phyloP scores from a whole-genome alignment of 2,888 invertebrate genomes.

The Mamestra brassicae region DNA sequence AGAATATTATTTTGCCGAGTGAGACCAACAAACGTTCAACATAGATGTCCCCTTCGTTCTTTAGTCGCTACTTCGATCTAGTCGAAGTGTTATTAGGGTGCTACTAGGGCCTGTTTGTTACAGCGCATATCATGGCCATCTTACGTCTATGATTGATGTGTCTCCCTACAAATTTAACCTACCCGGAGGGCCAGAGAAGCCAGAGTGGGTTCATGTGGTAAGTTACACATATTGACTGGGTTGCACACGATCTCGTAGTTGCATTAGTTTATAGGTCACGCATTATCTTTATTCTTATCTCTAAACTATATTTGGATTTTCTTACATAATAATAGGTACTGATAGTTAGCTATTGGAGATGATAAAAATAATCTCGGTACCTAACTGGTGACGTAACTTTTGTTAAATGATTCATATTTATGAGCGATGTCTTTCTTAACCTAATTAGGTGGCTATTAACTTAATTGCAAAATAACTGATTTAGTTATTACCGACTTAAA shows the following conservation, averaged over 20 bases:
- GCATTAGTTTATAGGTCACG: conserved; percentile 46
- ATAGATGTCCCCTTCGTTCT: conserved; percentile 40
- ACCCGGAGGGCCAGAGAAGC: conserved; percentile 95
- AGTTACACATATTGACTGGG: conserved; percentile 84
- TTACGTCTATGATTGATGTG: conserved; percentile 98
- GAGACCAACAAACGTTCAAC: conserved; percentile 49
- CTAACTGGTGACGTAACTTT: conserved; percentile 20
- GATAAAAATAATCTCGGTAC: conserved; percentile 46
- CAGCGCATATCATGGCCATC: conserved; percentile 99
- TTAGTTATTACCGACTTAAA: not conserved
- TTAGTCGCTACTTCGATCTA: conserved; percentile 76
- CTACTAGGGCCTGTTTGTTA: conserved; percentile 91
- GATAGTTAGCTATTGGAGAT: conserved; percentile 29
- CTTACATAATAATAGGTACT: conserved; percentile 32
- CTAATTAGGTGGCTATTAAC: not conserved
- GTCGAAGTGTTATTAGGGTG: conserved; percentile 87
- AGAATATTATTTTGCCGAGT: conserved; percentile 7
- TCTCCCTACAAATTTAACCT: conserved; percentile 99
- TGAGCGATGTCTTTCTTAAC: conserved; percentile 11
- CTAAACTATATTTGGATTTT: conserved; percentile 44
- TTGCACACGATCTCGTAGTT: conserved; percentile 54
- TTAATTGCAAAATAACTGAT: not conserved
- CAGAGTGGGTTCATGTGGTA: conserved; percentile 97
- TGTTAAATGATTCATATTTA: conserved; percentile 2
- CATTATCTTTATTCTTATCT: conserved; percentile 55